These are phyloP conservation scores for Drosophila nr. fundita DNA, from an alignment of 2,888 invertebrate genomes.

Conservation along the genomic window DNA sequence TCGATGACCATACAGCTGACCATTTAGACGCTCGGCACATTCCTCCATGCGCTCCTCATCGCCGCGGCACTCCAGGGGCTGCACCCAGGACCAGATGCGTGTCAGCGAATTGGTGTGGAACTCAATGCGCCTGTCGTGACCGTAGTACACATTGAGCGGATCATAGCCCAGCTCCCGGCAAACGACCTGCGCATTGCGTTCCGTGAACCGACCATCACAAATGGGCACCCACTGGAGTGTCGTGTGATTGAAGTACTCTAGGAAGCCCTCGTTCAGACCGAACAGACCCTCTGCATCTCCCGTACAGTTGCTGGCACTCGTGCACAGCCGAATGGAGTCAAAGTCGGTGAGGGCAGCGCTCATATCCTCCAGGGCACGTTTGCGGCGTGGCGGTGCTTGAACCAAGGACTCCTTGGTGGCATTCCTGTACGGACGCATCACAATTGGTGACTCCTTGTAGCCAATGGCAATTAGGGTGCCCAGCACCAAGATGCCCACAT, in stretches of 20 bases:
- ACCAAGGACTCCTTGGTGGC: conserved; percentile 70
- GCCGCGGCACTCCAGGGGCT: conserved; percentile 93
- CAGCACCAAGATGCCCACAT: conserved; percentile 97
- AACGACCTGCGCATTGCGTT: conserved; percentile 98
- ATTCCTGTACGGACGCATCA: conserved; percentile 88
- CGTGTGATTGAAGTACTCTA: conserved; percentile 97
- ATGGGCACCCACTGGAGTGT: conserved; percentile 98
- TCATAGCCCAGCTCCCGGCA: conserved; percentile 97
- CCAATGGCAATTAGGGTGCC: conserved; percentile 95
- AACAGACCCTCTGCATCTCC: conserved; percentile 84
- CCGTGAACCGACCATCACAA: conserved; percentile 97
- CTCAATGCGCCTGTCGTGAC: conserved; percentile 93
- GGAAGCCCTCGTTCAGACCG: conserved; percentile 91
- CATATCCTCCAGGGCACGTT: conserved; percentile 86
- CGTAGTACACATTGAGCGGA: conserved; percentile 94
- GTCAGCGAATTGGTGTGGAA: conserved; percentile 95
- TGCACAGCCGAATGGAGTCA: conserved; percentile 91
- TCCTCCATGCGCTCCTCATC: conserved; percentile 91
- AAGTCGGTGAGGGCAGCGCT: conserved; percentile 72
- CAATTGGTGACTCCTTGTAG: conserved; percentile 89
- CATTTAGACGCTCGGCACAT: conserved; percentile 95
- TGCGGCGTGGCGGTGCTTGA: conserved; percentile 52
- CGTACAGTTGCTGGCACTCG: conserved; percentile 89
- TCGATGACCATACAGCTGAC: conserved; percentile 93
- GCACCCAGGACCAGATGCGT: conserved; percentile 97